phyloP scores from a whole-genome alignment of 2,113 vertebrate species.

The Saimiri boliviensis region DNA sequence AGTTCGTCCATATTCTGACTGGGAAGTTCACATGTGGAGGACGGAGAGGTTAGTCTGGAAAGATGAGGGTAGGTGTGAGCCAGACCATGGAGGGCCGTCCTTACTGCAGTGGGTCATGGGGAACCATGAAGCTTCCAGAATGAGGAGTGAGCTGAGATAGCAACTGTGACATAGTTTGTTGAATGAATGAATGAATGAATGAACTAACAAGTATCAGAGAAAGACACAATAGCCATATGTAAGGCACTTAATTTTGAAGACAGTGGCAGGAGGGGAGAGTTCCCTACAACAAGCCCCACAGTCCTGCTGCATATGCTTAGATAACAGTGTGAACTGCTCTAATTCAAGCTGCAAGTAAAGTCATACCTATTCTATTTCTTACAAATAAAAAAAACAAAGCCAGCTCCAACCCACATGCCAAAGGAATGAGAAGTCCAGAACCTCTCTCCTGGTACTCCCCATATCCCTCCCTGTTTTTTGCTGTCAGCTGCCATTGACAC shows the following conservation, averaged over 20 bases:
- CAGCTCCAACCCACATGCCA: background rate
- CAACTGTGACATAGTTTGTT: background rate
- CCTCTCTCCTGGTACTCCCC: background rate
- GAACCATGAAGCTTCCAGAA: background rate
- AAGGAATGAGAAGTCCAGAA: background rate
- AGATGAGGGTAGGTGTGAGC: background rate
- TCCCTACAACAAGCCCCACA: no score
- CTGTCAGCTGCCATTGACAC: background rate
- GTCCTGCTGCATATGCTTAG: no score
- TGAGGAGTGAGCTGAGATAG: background rate
- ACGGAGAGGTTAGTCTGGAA: background rate
- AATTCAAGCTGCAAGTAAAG: background rate
- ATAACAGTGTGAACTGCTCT: background rate
- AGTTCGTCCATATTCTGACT: background rate
- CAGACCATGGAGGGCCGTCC: background rate
- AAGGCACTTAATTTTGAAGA: background rate
- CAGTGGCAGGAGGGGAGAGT: background rate
- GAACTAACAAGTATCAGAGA: background rate
- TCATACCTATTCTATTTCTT: background rate
- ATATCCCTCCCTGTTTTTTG: background rate
- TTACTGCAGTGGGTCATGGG: background rate
- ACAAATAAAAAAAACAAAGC: background rate
- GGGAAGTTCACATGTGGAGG: background rate
- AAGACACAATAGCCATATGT: accelerated
- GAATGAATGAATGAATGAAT: background rate